Base-by-base conservation (phyloP, 2,888 invertebrate species). In the Melinaea menophilus region DNA sequence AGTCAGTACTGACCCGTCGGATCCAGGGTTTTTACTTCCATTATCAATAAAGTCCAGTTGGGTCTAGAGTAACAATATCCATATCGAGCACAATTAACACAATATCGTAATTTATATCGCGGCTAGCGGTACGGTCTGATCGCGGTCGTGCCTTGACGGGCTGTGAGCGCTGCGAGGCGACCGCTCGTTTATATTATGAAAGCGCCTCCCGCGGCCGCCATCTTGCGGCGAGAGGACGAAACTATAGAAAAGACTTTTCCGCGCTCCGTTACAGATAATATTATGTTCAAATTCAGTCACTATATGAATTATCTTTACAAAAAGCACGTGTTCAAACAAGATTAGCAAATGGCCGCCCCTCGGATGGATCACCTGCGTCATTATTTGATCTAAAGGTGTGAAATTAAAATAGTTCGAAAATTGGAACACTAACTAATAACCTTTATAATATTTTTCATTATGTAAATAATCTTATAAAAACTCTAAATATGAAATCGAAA, bases 1-100 rank as follows among this genome's bases (percentile, higher is more conserved):
- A 68, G 66, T 75, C 72, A 79, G 69, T 79, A 79, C 76, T 89
- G 88, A 74, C 88, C 88, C 62, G 88, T 90, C 55, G 89, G 89
- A 75, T 89, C 90, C 62, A 90, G 78, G 4, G 85, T 84, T 70
- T 72, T 70, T 68, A 78, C 76, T 72, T 86, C 85, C 88, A 90
- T 88, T 71, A 75, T 77, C 82, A 90, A 73, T 90, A 90, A 62
- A 89, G 89, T 83, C 89, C 90, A 74, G 90, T 90, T 12, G 90
- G 90, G 78, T 90, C 90, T 78, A 90, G 72, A 58, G 86, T 83
- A 69, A 84, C 75, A 75, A 88, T 85, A 84, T 89, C 87, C 90
- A 90, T 90, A 72, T 73, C 69, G 66, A 79, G 78, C 87, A 87
- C 88, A 85, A 79, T 74, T 76, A 81, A 77, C 84, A 84, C 83